phyloP scores from a whole-genome alignment of 2,113 vertebrate genomes.

The Oriolus oriolus region DNA sequence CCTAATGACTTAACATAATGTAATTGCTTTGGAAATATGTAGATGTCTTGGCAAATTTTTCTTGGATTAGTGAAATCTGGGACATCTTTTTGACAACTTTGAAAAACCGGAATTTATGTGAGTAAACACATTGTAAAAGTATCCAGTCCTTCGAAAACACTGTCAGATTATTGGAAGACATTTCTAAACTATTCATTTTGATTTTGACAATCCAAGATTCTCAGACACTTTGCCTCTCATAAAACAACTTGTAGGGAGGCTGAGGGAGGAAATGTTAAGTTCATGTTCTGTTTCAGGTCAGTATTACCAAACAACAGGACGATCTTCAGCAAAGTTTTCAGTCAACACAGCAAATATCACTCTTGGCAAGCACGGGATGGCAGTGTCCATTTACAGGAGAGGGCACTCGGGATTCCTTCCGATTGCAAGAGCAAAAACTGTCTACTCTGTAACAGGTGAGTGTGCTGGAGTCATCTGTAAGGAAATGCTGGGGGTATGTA shows the following conservation, averaged over 20 bases:
- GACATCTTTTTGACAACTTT: not conserved
- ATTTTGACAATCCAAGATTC: not conserved
- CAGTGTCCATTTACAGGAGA: slow-evolving; percentile 83
- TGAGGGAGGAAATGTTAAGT: not conserved
- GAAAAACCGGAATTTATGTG: not conserved
- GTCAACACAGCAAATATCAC: slow-evolving; percentile 85
- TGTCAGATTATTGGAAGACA: not conserved
- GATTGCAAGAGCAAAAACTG: slow-evolving; percentile 69
- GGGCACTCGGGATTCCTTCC: slow-evolving; percentile 73
- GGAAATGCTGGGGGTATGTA: not conserved
- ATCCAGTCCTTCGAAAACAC: not conserved
- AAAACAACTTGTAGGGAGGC: not conserved
- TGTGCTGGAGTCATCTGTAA: not conserved
- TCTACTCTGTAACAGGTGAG: slow-evolving; percentile 86
- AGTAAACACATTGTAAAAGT: not conserved
- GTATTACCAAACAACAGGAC: slow-evolving; percentile 81
- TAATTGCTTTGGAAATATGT: not conserved
- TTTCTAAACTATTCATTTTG: not conserved
- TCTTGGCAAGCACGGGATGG: slow-evolving; percentile 83
- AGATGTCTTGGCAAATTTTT: not conserved
- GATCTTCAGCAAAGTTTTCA: slow-evolving; percentile 77
- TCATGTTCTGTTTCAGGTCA: slow-evolving; percentile 75
- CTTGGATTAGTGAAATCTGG: not conserved
- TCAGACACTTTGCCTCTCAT: not conserved
- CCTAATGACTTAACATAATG: not conserved